Conservation (phyloP, 2,113 vertebrate species). For the Oplegnathus fasciatus region DNA sequence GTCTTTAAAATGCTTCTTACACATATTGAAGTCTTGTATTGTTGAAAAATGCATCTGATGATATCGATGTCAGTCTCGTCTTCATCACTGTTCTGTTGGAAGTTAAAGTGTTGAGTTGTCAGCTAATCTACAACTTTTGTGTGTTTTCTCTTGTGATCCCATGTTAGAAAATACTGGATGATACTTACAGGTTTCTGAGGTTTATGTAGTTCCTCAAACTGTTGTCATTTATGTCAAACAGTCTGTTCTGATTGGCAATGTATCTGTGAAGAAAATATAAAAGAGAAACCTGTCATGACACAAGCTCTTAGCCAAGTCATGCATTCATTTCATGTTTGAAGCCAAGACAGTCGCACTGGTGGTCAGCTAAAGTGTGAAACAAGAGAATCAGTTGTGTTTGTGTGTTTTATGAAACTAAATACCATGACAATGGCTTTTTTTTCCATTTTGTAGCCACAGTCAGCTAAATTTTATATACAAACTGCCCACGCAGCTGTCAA, state of each 20-base stretch:
- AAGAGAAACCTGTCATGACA: not conserved
- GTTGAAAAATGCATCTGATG: conserved; percentile 92
- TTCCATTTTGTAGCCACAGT: not conserved
- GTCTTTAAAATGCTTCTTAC: conserved; percentile 83
- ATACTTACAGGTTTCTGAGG: conserved; percentile 96
- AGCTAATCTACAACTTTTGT: not conserved
- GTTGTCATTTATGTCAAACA: conserved; percentile 92
- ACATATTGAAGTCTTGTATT: conserved; percentile 94
- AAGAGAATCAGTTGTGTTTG: not conserved
- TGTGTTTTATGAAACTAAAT: conserved; percentile 19
- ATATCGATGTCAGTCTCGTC: conserved; percentile 91
- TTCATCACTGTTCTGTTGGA: conserved; percentile 91
- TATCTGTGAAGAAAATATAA: conserved; percentile 85
- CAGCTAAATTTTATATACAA: not conserved
- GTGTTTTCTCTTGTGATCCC: not conserved
- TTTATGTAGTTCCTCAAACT: conserved; percentile 93
- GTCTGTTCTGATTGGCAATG: conserved; percentile 91
- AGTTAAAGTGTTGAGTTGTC: conserved; percentile 42
- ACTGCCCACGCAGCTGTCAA: conserved; percentile 11
- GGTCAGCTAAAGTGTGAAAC: not conserved
- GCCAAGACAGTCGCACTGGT: no score
- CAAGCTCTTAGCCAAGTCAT: not conserved
- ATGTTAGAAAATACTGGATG: no score
- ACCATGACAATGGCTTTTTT: not conserved
- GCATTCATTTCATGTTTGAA: not conserved